Evolutionary conservation across 1,140 invertebrate species (phyloP).

Genomic region (Philaenus spumarius): DNA sequence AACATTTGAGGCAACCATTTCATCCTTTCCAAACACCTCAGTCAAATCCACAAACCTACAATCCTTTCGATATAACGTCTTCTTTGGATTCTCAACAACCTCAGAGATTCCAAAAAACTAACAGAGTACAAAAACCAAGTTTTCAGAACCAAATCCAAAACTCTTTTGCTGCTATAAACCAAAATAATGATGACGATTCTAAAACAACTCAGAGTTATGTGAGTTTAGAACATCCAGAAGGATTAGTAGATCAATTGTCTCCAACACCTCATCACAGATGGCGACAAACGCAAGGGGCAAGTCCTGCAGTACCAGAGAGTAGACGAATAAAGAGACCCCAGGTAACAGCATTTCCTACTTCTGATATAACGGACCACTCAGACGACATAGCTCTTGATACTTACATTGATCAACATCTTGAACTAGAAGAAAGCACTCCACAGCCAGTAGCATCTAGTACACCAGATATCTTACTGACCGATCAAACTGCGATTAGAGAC

Average conservation of each 20-base stretch:
- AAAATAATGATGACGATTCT: constrained; percentile 12
- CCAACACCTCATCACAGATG: constrained; percentile 21
- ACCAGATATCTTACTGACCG: neutral
- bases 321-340: neutral
- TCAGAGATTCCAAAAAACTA: constrained; percentile 7
- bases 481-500: too few relatives aligned
- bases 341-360: neutral
- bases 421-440: constrained; percentile 11
- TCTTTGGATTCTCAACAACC: neutral
- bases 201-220: constrained; percentile 21
- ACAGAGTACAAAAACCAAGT: constrained; percentile 10
- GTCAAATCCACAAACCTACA: constrained; percentile 2
- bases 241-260: constrained; percentile 21
- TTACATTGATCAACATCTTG: constrained; percentile 14
- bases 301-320: neutral
- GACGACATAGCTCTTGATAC: neutral
- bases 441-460: constrained; percentile 3
- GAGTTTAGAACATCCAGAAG: constrained; percentile 20
- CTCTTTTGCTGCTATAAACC: constrained; percentile 14
- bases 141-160: constrained; percentile 15
- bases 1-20: constrained; percentile 28
- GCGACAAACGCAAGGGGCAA: constrained; percentile 13
- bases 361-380: neutral
- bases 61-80: neutral
- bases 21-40: constrained; percentile 18